Conservation (phyloP, 2,888 invertebrate genomes). For the Cryptophagus acutangulus region DNA sequence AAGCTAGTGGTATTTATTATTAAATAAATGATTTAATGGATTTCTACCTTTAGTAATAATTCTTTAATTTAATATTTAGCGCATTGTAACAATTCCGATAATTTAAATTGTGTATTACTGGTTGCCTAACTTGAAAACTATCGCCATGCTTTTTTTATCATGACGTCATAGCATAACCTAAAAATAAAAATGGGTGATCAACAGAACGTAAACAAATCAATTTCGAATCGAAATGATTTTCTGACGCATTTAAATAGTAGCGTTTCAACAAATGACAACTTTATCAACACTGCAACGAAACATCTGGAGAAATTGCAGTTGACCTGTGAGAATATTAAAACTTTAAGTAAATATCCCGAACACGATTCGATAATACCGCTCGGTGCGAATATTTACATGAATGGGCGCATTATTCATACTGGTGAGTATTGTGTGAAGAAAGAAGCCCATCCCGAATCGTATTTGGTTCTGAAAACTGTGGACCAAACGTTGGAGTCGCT, state of each 20-base stretch:
- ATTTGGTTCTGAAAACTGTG: constrained; percentile 27
- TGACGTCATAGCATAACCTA: constrained; percentile 10
- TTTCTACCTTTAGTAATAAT: no score
- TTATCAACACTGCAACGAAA: constrained; percentile 19
- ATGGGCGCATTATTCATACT: constrained; percentile 36
- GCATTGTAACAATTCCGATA: no score
- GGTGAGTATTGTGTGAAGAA: constrained; percentile 35
- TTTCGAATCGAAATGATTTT: constrained; percentile 30
- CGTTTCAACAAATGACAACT: constrained; percentile 23
- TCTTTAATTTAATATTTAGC: no score
- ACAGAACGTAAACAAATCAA: no score
- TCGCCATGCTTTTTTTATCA: no score
- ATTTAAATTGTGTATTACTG: no score
- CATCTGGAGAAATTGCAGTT: constrained; percentile 24
- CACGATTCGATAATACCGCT: constrained; percentile 35
- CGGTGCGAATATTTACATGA: constrained; percentile 38
- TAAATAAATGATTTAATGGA: no score
- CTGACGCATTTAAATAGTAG: constrained; percentile 28
- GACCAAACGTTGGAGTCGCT: constrained; percentile 30
- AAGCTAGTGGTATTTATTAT: no score
- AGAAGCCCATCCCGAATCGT: constrained; percentile 31
- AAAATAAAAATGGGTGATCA: constrained; percentile 14
- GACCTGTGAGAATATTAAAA: constrained; percentile 27
- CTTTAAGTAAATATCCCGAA: constrained; percentile 31
- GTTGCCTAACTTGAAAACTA: no score